A percentile compares a stretch with the other conserved stretches of the same genome.
These are phyloP conservation scores for Bugula neritina DNA, from an alignment of 2,888 invertebrate genomes.

Conservation along the genomic window DNA sequence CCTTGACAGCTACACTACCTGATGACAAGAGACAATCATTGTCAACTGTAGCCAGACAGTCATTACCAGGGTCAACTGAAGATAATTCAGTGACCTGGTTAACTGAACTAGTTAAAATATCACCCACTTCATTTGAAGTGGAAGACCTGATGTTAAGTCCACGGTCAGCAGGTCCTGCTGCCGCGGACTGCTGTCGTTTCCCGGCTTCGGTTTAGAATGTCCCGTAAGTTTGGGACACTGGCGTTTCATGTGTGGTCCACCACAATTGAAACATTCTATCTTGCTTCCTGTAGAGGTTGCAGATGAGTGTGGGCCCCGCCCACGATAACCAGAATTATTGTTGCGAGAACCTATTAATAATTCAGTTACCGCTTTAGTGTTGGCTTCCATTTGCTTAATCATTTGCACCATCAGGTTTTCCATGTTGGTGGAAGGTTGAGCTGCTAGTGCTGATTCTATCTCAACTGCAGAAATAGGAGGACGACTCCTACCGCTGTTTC, in stretches of 20 bases:
- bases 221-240: background rate
- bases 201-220: too few species aligned
- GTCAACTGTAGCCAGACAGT: too few species aligned
- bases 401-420: background rate
- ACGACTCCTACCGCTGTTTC: background rate
- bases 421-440: too few species aligned
- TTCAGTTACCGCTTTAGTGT: background rate
- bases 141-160: too few species aligned
- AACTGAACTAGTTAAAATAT: too few species aligned
- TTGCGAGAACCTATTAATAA: background rate
- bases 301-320: too few species aligned
- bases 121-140: too few species aligned
- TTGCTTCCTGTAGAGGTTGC: background rate
- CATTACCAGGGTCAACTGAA: too few species aligned
- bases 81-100: too few species aligned
- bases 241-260: background rate
- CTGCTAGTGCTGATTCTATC: too few species aligned
- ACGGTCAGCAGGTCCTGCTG: too few species aligned
- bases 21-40: background rate
- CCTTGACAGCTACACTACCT: background rate
- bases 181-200: too few species aligned
- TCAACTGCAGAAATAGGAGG: background rate
- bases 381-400: background rate
- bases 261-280: background rate
- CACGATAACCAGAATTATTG: background rate